These are phyloP conservation scores for Hyphantria cunea DNA, from an alignment of 1,140 invertebrate species.

Conservation along the genomic window DNA sequence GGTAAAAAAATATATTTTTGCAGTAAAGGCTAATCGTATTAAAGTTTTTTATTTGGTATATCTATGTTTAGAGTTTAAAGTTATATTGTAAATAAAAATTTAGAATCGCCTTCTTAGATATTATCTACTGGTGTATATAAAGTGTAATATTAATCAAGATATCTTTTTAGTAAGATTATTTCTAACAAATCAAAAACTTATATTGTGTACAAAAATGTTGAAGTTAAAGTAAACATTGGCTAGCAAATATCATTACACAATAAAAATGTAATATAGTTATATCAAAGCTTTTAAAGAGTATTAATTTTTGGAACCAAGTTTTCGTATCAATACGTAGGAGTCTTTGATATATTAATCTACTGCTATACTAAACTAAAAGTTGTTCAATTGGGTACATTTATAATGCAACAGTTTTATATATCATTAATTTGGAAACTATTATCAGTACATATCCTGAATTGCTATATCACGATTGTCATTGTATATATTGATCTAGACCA, in stretches of 20 bases:
- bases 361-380: constrained; percentile 18
- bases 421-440: constrained; percentile 3
- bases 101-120: constrained; percentile 75
- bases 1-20: constrained; percentile 38
- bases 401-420: background rate
- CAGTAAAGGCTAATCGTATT: constrained; percentile 26
- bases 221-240: constrained; percentile 20
- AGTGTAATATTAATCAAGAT: constrained; percentile 38
- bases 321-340: constrained; percentile 7
- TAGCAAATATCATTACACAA: background rate
- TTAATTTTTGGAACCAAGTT: constrained; percentile 25
- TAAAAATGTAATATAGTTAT: background rate
- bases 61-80: constrained; percentile 28
- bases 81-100: constrained; percentile 66
- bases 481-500: constrained; percentile 48
- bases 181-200: constrained; percentile 40
- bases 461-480: constrained; percentile 36
- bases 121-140: constrained; percentile 63
- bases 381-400: constrained; percentile 1
- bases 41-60: constrained; percentile 24
- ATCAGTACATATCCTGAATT: constrained; percentile 29
- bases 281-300: constrained; percentile 17
- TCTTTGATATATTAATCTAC: constrained; percentile 9
- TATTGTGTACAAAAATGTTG: constrained; percentile 43
- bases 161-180: constrained; percentile 49